These are phyloP conservation scores for Gisinianus flammeolus DNA, from an alignment of 2,888 invertebrate genomes.

Conservation along the genomic window DNA sequence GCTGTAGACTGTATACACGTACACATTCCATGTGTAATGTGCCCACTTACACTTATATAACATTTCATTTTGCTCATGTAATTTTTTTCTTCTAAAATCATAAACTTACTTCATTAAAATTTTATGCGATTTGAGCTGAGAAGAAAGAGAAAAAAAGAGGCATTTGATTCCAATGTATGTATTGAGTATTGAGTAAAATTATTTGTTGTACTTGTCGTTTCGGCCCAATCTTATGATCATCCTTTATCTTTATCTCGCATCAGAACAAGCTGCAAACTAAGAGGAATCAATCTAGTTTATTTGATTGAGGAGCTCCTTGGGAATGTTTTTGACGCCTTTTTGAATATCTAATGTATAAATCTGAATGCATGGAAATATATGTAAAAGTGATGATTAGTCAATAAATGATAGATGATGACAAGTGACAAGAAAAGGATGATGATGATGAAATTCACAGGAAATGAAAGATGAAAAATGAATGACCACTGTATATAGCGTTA, in stretches of 20 bases:
- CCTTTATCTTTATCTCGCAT: neutral
- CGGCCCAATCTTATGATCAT: neutral
- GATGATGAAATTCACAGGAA: neutral
- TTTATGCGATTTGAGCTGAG: neutral
- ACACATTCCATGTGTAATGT: no score
- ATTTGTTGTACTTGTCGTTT: neutral
- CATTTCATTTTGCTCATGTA: neutral
- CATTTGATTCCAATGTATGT: neutral
- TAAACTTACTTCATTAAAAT: no score
- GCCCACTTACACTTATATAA: no score
- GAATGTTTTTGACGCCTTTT: neutral
- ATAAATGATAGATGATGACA: no score
- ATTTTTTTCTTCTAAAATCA: neutral
- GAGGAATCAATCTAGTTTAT: no score
- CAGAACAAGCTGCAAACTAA: no score
- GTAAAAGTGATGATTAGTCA: no score
- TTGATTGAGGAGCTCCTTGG: no score
- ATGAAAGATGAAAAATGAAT: neutral
- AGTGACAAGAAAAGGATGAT: neutral
- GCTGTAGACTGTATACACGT: no score
- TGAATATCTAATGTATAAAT: neutral
- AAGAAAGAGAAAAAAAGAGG: neutral
- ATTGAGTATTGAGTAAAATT: neutral
- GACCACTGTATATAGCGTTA: neutral
- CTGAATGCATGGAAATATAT: no score